Evolutionary conservation across 2,113 vertebrate genomes (phyloP).

Genomic region (Melanerpes formicivorus): DNA sequence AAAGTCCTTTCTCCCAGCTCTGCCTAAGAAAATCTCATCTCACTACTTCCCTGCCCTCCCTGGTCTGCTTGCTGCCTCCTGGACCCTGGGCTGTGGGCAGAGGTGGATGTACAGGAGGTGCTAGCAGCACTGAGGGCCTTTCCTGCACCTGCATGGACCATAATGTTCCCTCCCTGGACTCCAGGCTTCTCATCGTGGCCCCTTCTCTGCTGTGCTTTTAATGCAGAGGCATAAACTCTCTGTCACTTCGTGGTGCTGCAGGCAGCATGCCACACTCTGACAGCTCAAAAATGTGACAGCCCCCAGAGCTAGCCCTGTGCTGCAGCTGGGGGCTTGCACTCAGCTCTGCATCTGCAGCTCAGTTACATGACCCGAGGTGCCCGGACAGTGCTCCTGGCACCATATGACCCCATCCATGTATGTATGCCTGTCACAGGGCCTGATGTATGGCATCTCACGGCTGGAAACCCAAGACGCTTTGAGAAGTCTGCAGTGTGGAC

Average conservation of each 20-base stretch:
- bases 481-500: rapidly evolving
- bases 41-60: rapidly evolving
- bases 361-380: rapidly evolving
- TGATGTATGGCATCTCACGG: background rate
- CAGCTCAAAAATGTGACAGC: rapidly evolving
- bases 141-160: rapidly evolving
- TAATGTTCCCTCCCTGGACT: background rate
- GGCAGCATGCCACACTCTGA: rapidly evolving
- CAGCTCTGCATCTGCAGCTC: background rate
- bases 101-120: background rate
- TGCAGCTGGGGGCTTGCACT: background rate
- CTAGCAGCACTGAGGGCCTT: background rate
- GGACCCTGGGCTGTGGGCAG: background rate
- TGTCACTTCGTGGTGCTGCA: rapidly evolving
- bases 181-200: background rate
- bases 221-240: background rate
- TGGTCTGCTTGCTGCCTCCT: background rate
- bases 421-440: background rate
- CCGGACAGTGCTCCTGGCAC: background rate
- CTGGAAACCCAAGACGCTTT: background rate
- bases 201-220: background rate
- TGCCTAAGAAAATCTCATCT: background rate
- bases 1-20: background rate
- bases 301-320: rapidly evolving
- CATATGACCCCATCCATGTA: background rate